Conservation (phyloP, 2,797 vertebrate species). For the Synanceia verrucosa region DNA sequence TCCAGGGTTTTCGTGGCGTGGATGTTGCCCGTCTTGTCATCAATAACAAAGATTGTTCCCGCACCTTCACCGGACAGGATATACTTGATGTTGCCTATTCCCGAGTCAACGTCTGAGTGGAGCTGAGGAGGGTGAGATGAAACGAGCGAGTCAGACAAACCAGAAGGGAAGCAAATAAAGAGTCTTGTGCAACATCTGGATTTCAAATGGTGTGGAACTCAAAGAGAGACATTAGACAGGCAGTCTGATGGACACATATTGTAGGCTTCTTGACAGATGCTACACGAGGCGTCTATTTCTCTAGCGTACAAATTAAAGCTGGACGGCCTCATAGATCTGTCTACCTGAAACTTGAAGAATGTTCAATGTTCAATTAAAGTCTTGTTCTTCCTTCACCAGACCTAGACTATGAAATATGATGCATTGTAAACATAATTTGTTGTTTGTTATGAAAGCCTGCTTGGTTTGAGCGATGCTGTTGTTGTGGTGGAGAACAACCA, state of each 20-base stretch:
- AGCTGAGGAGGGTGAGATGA: constrained; percentile 79
- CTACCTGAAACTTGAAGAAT: constrained; percentile 22
- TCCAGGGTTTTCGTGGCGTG: constrained; percentile 98
- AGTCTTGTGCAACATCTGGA: neutral
- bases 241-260: neutral
- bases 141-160: constrained; percentile 19
- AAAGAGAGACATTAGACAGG: neutral
- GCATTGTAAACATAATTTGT: constrained; percentile 54
- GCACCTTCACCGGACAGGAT: constrained; percentile 98
- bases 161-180: neutral
- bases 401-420: constrained; percentile 44
- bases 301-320: constrained; percentile 4
- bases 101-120: constrained; percentile 96
- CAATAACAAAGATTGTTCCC: constrained; percentile 98
- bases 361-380: constrained; percentile 52
- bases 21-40: constrained; percentile 99
- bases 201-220: constrained; percentile 1
- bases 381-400: constrained; percentile 31
- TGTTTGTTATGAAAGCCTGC: constrained; percentile 50
- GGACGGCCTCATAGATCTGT: too few species aligned
- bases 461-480: constrained; percentile 52
- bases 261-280: constrained; percentile 2
- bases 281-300: neutral
- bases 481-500: constrained; percentile 55
- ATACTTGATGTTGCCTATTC: constrained; percentile 96